phyloP scores from a whole-genome alignment of 2,113 vertebrate genomes.

The Amia ocellicauda region DNA sequence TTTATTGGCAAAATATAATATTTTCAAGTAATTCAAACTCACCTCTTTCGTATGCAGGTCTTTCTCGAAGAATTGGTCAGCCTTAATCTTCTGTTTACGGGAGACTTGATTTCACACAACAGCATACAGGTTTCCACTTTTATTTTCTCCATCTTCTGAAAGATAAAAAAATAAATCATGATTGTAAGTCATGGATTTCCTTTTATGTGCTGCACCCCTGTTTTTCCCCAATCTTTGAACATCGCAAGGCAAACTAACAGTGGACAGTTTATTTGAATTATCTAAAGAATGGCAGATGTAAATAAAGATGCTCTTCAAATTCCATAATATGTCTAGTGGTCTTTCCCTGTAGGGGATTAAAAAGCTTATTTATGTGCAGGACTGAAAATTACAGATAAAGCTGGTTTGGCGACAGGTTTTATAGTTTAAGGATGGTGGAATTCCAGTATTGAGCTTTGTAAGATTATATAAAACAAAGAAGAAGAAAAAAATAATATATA shows the following conservation, averaged over 20 bases:
- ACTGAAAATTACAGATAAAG: constrained; percentile 26
- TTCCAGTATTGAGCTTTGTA: too few relatives aligned
- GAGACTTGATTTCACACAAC: constrained; percentile 16
- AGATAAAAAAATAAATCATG: too few relatives aligned
- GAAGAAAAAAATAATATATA: too few relatives aligned
- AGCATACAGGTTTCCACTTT: constrained; percentile 42
- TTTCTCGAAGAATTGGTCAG: too few relatives aligned
- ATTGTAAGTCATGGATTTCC: not conserved
- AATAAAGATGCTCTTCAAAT: constrained; percentile 53
- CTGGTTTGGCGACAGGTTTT: constrained; percentile 33
- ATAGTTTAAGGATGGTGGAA: constrained; percentile 21
- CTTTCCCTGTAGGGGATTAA: constrained; percentile 40
- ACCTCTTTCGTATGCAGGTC: too few relatives aligned
- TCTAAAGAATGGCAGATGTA: constrained; percentile 45
- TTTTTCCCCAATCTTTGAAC: constrained; percentile 9
- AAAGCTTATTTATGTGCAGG: constrained; percentile 39
- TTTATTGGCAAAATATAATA: too few relatives aligned
- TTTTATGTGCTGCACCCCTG: constrained; percentile 29
- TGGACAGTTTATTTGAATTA: constrained; percentile 49
- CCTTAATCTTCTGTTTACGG: too few relatives aligned
- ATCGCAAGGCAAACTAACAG: constrained; percentile 33
- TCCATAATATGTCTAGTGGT: constrained; percentile 47
- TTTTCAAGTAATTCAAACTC: too few relatives aligned
- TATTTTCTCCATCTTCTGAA: constrained; percentile 16
- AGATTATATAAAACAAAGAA: too few relatives aligned